Base-by-base conservation (phyloP, 2,113 vertebrate genomes). In the Alaudala cheleensis region DNA sequence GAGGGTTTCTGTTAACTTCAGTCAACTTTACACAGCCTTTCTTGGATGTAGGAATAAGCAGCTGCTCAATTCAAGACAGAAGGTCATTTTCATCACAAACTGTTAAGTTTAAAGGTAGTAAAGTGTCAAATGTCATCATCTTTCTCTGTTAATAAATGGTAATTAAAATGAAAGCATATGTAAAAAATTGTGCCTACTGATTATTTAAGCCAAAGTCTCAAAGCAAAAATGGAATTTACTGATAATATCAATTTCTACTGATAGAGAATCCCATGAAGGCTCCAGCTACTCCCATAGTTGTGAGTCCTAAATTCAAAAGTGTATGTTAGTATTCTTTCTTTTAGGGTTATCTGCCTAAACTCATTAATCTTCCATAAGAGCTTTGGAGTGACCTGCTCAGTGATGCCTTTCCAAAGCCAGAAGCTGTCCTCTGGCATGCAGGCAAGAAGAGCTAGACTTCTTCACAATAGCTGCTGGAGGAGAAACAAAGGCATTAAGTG, bases 401-500 rank as follows among this genome's bases (percentile, higher is more conserved):
- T 28, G 86, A 42, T 79, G 29, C 33, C 28, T 72, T 91, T 88
- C 62, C 58, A 47, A 11, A 40, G 58, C 84, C 54, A 76, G 53
- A 80, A 86, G 19, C 31, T 58, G 62, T 74, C 51, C 24, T 53
- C 29, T 57, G 22, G 26, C 24, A 17, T 2, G 3, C 5, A 28
- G 23, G 58, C 61, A 85, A 49, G 47, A 70, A 64, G 62, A 64
- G 8, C 33, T 24, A 26, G n/a, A 70, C 58, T 47, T 60, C 29
- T 49, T 79, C 45, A 16, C 21, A 40, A 54, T 50, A 83, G 13
- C 31, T 80, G 37, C 42, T 90, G 56, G 18, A 83, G 26, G 21
- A 64, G 54, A 80, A 69, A 29, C 0, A 0, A 65, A 12, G 39
- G 19, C 12, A 31, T 14, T 40, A 12, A 81, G 21, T 1, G 1